phyloP scores from a whole-genome alignment of 2,113 vertebrate species.

The Paradoxurus hermaphroditus region DNA sequence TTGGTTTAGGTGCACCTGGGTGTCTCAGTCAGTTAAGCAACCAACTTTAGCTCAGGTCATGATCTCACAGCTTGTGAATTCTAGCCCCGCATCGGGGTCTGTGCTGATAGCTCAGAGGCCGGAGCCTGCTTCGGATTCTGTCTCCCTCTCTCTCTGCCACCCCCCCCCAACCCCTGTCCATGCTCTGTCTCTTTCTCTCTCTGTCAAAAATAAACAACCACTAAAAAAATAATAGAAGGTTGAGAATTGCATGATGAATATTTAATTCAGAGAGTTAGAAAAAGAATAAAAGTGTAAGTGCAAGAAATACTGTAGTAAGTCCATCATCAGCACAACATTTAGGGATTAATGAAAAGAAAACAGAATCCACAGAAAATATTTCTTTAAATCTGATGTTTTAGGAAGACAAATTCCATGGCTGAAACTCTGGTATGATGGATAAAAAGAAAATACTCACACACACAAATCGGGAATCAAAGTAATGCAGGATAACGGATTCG shows the following conservation, averaged over 20 bases:
- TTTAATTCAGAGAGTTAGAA: not conserved
- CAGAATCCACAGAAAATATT: not conserved
- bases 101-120: too few species aligned
- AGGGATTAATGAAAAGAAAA: not conserved
- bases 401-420: not conserved
- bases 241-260: not conserved
- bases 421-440: not conserved
- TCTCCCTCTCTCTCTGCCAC: too few species aligned
- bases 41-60: too few species aligned
- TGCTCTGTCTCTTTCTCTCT: too few species aligned
- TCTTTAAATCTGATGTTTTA: not conserved
- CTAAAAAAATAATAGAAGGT: not conserved
- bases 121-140: too few species aligned
- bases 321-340: not conserved
- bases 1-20: not conserved
- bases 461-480: not conserved
- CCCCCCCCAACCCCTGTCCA: rapidly evolving
- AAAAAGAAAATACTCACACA: not conserved
- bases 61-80: too few species aligned
- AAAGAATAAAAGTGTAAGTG: not conserved
- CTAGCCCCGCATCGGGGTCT: too few species aligned
- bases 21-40: too few species aligned
- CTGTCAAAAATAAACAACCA: too few species aligned
- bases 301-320: not conserved
- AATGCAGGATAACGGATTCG: not conserved